Evolutionary conservation across 1,140 invertebrate genomes (phyloP), one percentile per base, ranked within the genome.

Genomic region (Sipha flava): DNA sequence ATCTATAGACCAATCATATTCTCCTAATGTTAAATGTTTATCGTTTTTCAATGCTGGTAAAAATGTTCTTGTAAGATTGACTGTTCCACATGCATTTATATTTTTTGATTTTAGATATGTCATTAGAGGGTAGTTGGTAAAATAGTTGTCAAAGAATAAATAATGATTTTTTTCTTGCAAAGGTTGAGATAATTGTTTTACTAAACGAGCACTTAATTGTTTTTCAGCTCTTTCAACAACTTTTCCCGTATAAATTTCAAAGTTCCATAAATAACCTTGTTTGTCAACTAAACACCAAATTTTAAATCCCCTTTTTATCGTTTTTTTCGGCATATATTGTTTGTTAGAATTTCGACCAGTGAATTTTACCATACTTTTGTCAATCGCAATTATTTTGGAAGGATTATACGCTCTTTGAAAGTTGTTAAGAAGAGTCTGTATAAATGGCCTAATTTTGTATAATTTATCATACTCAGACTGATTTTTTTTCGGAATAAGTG

Each of bases 291-390:
- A 37, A 49, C 81, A 47, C 83, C 84, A 85, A 26, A 85, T 81
- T 82, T 85, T 85, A 57, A 85, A 84, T 23, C 85, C 85, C 68
- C 83, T 54, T 82, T 85, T 85, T 40, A 82, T 83, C 1, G 83
- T 83, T 80, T 85, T 85, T 40, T 84, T 29, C n/a, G 84, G 84
- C 31, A 83, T 21, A 80, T 85, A 85, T 79, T 85, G 83, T 64
- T 84, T 83, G n/a, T 83, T 70, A 5, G 81, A 73, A 43, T 82
- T 82, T 23, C 81, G 57, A 5, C 83, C 83, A 37, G 84, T 83
- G 80, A 83, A 84, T 80, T 82, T 83, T 10, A 80, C 81, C 81
- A 83, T 82, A 26, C 79, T 75, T 80, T 82, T 81, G 23, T 83
- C 82, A 62, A 84, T 83, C 12, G 73, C 45, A 49, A 47, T 54